phyloP scores from a whole-genome alignment of 2,113 vertebrate species.

The Tichodroma muraria region DNA sequence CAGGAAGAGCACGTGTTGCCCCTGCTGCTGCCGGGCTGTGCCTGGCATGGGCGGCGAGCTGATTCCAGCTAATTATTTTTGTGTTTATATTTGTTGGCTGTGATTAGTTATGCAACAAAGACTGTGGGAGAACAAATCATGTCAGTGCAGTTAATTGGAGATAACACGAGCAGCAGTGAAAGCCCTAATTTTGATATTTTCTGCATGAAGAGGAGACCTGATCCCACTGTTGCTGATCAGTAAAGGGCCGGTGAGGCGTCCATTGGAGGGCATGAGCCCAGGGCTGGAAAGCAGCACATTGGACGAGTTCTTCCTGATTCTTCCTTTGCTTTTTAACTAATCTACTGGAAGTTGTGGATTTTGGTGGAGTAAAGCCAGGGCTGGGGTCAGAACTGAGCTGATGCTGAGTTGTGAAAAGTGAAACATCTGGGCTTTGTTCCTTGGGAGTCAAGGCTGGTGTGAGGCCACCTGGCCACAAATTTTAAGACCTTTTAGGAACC shows the following conservation, averaged over 20 bases:
- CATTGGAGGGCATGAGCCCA: neutral
- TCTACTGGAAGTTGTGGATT: neutral
- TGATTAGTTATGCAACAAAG: conserved; percentile 51
- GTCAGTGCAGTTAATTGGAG: conserved; percentile 15
- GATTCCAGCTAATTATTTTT: conserved; percentile 28
- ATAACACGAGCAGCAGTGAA: neutral
- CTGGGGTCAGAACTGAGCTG: neutral
- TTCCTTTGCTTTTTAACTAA: neutral
- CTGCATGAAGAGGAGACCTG: neutral
- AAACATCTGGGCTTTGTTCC: neutral
- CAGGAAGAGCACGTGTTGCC: neutral
- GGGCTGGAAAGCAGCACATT: neutral
- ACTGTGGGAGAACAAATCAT: conserved; percentile 14
- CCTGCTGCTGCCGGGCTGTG: neutral
- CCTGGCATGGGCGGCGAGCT: neutral
- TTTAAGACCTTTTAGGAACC: neutral
- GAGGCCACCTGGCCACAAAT: neutral
- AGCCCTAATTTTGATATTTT: neutral
- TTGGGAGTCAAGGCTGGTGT: neutral
- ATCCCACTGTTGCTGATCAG: neutral
- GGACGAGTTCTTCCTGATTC: neutral
- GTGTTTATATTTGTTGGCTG: conserved; percentile 41
- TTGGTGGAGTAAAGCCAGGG: neutral
- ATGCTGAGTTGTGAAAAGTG: neutral
- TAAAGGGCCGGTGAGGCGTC: neutral